These are phyloP conservation scores for Condylura cristata DNA, from an alignment of 2,113 vertebrate species.

Conservation along the genomic window DNA sequence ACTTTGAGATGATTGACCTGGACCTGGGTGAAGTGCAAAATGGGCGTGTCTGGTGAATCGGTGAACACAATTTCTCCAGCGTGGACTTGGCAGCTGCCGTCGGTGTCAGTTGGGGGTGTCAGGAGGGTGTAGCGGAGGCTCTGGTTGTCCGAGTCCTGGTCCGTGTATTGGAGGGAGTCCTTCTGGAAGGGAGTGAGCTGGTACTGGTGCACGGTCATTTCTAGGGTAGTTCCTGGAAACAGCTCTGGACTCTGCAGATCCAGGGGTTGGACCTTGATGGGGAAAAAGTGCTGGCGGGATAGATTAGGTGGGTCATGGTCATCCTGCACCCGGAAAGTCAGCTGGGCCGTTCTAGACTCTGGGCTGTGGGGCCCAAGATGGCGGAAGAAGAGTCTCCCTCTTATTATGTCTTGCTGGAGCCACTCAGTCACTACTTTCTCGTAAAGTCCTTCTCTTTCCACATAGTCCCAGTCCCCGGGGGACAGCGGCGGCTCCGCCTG, in stretches of 20 bases:
- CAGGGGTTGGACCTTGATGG: constrained; percentile 74
- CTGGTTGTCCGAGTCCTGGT: constrained; percentile 80
- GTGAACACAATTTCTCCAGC: constrained; percentile 80
- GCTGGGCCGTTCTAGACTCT: constrained; percentile 78
- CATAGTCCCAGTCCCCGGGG: constrained; percentile 83
- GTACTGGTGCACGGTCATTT: constrained; percentile 83
- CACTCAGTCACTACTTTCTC: constrained; percentile 90
- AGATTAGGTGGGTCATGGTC: constrained; percentile 89
- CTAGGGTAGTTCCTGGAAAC: constrained; percentile 78
- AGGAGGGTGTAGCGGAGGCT: constrained; percentile 80
- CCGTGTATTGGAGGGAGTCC: constrained; percentile 78
- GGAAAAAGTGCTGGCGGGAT: constrained; percentile 82
- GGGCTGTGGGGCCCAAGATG: constrained; percentile 85
- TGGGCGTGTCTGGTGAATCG: constrained; percentile 61
- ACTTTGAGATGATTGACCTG: constrained; percentile 83
- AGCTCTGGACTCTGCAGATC: constrained; percentile 79
- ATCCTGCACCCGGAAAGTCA: constrained; percentile 89
- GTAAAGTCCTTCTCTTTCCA: constrained; percentile 86
- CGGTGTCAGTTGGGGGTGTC: constrained; percentile 79
- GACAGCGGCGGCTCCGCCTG: constrained; percentile 82
- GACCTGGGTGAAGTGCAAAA: constrained; percentile 81
- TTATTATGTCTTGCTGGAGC: constrained; percentile 89
- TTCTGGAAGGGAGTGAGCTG: constrained; percentile 81
- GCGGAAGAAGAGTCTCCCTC: constrained; percentile 89
- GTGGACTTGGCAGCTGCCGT: constrained; percentile 75